Percentiles rank a stretch among this genome's conserved stretches.
These are phyloP conservation scores for Acanthosepion lycidas DNA, from an alignment of 2,888 invertebrate species.

Conservation along the genomic window DNA sequence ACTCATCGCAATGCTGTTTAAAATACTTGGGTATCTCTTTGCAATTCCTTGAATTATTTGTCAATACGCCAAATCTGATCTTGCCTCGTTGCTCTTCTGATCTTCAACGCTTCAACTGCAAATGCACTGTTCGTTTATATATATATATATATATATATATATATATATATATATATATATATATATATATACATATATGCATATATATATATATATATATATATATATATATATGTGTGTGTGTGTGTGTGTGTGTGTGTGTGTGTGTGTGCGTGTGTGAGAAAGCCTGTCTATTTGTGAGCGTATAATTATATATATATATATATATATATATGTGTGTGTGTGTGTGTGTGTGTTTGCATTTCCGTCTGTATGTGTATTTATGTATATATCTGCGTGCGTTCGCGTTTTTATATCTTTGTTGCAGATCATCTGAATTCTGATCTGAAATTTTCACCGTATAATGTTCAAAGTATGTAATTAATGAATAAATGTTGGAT, in stretches of 20 bases:
- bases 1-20: background rate
- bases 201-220: background rate
- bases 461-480: too few species aligned
- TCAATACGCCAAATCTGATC: background rate
- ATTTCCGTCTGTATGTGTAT: too few species aligned
- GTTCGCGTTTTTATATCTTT: too few species aligned
- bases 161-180: background rate
- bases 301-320: background rate
- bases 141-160: background rate
- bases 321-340: background rate
- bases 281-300: background rate
- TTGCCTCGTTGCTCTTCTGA: background rate
- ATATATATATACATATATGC: background rate
- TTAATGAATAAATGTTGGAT: too few species aligned
- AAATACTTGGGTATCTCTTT: slow-evolving; percentile 4
- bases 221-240: too few species aligned
- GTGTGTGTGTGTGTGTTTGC: background rate
- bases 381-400: too few species aligned
- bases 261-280: background rate
- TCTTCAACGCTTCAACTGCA: slow-evolving; percentile 2
- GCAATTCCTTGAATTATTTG: slow-evolving; percentile 11
- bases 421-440: too few species aligned
- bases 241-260: too few species aligned
- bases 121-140: background rate
- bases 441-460: too few species aligned